Evolutionary conservation across 2,113 vertebrate species (phyloP), one percentile per base, ranked within the genome.

Genomic region (Rhineura floridana): DNA sequence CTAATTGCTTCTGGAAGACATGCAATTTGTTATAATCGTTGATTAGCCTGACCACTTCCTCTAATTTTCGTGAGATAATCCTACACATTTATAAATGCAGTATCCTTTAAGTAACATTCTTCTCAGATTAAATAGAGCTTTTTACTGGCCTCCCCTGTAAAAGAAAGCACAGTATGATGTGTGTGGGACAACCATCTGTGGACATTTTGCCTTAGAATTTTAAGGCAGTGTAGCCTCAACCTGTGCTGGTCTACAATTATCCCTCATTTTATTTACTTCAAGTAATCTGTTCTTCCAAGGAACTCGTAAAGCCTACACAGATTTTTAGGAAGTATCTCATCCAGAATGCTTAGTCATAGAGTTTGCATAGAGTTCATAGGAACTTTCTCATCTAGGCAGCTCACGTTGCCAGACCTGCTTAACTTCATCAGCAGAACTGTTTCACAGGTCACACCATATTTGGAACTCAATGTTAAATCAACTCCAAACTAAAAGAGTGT

Each of bases 1-100:
- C 85, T 88, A 88, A 88, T 83, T 84, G 77, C 72, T 92, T 91
- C 59, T 89, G 89, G 91, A 90, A 90, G 93, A 46, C 80, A 90
- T 90, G 85, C 73, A 84, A 13, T 85, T 59, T 92, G 83, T 83
- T 92, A 70, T 83, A 88, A 76, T 87, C 90, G 89, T 93, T 91
- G 93, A 93, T 50, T 50, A 69, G 30, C 33, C 12, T 23, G 44
- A 83, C 44, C 63, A 8, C 81, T 83, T 46, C 15, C 33, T 48
- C 44, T 48, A 44, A 67, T 19, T 12, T 48, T 83, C 28, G 48
- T 69, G 42, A 69, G 44, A 67, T 46, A 46, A 39, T 39, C 55
- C 7, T 62, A 39, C 19, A 42, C n/a, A 81, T 69, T 42, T 48
- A n/a, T n/a, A 83, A 69, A 30, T 50, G 62, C 42, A 82, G 62